phyloP scores from a whole-genome alignment of 2,797 vertebrate genomes.

The Apodemus agrarius region DNA sequence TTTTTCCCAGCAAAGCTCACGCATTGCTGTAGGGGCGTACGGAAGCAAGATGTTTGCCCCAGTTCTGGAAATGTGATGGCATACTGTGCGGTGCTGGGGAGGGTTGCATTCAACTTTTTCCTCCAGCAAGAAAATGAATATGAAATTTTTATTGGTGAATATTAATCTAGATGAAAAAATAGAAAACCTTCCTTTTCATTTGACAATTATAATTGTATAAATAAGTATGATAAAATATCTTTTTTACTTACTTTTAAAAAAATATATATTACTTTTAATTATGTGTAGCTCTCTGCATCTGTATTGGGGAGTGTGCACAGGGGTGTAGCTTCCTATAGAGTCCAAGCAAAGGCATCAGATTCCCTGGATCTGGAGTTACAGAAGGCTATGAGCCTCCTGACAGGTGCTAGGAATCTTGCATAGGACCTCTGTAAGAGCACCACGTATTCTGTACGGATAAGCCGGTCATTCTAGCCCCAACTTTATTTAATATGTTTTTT shows the following conservation, averaged over 20 bases:
- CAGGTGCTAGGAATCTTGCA: neutral
- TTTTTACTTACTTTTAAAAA: neutral
- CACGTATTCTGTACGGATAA: neutral
- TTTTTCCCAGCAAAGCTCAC: too few relatives aligned
- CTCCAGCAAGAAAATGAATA: too few relatives aligned
- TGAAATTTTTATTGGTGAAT: neutral
- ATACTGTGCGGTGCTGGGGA: too few relatives aligned
- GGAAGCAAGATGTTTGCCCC: neutral
- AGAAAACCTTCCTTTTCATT: neutral
- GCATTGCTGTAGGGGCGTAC: too few relatives aligned
- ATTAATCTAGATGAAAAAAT: conserved; percentile 45
- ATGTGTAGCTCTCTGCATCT: neutral
- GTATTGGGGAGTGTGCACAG: neutral
- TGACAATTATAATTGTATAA: neutral
- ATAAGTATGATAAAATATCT: neutral
- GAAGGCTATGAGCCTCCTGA: neutral
- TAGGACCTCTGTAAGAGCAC: neutral
- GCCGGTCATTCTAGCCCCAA: too few relatives aligned
- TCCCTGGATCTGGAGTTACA: neutral
- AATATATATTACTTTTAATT: neutral
- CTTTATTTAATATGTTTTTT: neutral
- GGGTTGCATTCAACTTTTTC: neutral
- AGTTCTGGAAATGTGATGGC: neutral
- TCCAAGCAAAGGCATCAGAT: too few relatives aligned
- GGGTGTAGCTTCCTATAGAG: neutral